Percentiles rank a stretch among this genome's conserved stretches.
phyloP scores from a whole-genome alignment of 2,797 vertebrate species.

The Gallinago nigripennis region DNA sequence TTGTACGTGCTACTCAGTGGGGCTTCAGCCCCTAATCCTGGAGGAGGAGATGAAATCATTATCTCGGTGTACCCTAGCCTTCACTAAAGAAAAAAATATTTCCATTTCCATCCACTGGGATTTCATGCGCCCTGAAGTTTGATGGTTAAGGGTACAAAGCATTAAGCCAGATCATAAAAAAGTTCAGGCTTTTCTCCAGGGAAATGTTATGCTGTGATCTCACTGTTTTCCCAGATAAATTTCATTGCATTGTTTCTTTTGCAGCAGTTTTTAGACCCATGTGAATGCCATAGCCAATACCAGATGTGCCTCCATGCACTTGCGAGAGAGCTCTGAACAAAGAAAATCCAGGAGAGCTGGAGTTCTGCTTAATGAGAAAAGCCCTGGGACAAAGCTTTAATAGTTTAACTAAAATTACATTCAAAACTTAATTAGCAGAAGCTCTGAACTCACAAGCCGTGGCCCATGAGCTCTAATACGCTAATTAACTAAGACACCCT shows the following conservation, averaged over 20 bases:
- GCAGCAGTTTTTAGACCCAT: slow-evolving; percentile 49
- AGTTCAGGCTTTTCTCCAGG: slow-evolving; percentile 56
- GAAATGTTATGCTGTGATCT: slow-evolving; percentile 59
- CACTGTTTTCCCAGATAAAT: slow-evolving; percentile 67
- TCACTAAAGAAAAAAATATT: slow-evolving; percentile 38
- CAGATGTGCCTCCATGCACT: slow-evolving; percentile 44
- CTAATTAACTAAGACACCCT: slow-evolving; percentile 74
- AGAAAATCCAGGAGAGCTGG: slow-evolving; percentile 55
- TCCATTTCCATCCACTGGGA: slow-evolving; percentile 20
- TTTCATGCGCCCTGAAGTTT: background rate
- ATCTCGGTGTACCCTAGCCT: background rate
- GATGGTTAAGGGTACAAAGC: slow-evolving; percentile 31
- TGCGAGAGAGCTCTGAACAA: slow-evolving; percentile 48
- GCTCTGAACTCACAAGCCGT: slow-evolving; percentile 71
- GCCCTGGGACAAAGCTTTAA: slow-evolving; percentile 71
- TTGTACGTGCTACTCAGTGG: background rate
- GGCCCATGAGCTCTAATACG: slow-evolving; percentile 65
- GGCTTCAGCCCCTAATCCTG: background rate
- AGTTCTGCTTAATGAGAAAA: slow-evolving; percentile 60
- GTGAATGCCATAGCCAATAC: slow-evolving; percentile 43
- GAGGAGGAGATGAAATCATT: background rate
- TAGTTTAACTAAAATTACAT: slow-evolving; percentile 77
- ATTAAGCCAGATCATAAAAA: slow-evolving; percentile 49
- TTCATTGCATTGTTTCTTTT: slow-evolving; percentile 63
- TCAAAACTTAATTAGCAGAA: slow-evolving; percentile 76